Base-by-base conservation (phyloP, 2,113 vertebrate species). In the Ondatra zibethicus region DNA sequence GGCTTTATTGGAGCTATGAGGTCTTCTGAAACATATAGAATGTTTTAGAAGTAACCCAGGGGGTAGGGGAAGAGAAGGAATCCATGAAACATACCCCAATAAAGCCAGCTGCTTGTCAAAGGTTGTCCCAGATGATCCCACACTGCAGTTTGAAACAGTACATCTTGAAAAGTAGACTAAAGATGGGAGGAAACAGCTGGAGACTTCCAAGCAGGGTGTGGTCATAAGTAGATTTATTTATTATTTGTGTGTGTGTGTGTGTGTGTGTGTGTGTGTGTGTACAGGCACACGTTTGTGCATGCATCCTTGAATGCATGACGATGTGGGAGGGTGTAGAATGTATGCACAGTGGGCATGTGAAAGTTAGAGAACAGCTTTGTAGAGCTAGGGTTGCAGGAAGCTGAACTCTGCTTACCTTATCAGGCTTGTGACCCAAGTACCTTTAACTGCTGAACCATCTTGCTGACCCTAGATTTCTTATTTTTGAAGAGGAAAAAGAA, bases 111-210 rank as follows among this genome's bases (percentile, higher is more conserved):
- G 29, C 55, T 92, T 45, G 7, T 88, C 39, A 85, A 61, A 82
- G 84, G 10, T 66, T 45, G 45, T n/a, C 31, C 17, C 17, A 39
- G 72, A 88, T 92, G 82, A 92, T 58, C 95, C 55, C 76, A 95
- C 66, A 27, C 91, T 95, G 90, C 93, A 95, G 65, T 88, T 58
- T 96, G 70, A 61, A 42, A 66, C 10, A 58, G 75, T 92, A 11
- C 85, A 72, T n/a, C 25, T 61, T 52, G 36, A 81, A 93, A 68
- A 63, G 47, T 85, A 47, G 23, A 89, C 16, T 76, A 77, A 90
- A 81, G 72, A 73, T 86, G 63, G 10, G 13, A 91, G 39, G 45
- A 16, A 86, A 9, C 72, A 78, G 50, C n/a, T 88, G 33, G 65
- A 92, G 76, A 66, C 11, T 76, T 88, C 88, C 50, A 52, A 94